These are phyloP conservation scores for Candidula unifasciata DNA, from an alignment of 2,888 invertebrate genomes.

Conservation along the genomic window DNA sequence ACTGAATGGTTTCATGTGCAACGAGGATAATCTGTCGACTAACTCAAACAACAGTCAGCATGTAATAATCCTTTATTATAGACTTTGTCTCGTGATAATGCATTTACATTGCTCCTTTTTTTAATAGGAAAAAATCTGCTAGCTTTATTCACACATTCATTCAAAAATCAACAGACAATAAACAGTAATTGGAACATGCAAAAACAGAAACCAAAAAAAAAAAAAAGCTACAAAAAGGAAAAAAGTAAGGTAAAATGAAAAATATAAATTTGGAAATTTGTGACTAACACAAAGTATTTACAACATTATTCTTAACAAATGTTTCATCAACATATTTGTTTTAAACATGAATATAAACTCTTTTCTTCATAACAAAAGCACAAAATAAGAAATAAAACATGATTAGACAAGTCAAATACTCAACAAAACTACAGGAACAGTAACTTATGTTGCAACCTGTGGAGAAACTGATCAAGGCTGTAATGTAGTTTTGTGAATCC, in stretches of 20 bases:
- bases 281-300: conserved; percentile 7
- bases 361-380: not conserved
- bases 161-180: not conserved
- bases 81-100: too few relatives aligned
- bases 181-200: not conserved
- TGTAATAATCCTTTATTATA: too few relatives aligned
- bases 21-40: too few relatives aligned
- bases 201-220: not conserved
- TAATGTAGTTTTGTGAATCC: too few relatives aligned
- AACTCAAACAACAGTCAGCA: too few relatives aligned
- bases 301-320: conserved; percentile 14
- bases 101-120: too few relatives aligned
- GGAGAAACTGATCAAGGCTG: too few relatives aligned
- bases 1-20: too few relatives aligned
- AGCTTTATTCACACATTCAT: not conserved
- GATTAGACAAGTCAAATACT: not conserved
- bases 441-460: too few relatives aligned
- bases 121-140: too few relatives aligned
- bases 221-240: not conserved
- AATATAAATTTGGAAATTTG: conserved; percentile 12
- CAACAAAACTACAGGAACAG: too few relatives aligned
- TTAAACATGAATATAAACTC: not conserved
- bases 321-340: not conserved
- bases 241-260: not conserved
- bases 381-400: conserved; percentile 26